Evolutionary conservation across 1,140 invertebrate species (phyloP).

Genomic region (Grapholita molesta): DNA sequence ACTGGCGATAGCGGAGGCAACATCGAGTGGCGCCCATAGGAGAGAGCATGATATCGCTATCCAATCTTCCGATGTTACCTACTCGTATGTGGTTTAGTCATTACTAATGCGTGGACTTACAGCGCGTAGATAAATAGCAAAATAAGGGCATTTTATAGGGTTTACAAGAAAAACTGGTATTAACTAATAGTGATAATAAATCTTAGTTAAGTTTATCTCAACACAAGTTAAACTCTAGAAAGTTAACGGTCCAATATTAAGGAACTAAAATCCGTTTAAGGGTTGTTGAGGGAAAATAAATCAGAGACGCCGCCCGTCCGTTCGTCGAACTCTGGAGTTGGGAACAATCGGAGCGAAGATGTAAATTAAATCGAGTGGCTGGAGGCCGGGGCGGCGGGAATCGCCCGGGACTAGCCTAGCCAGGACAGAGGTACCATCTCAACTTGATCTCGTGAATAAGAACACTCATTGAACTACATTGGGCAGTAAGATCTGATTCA

Average conservation of each 20-base stretch:
- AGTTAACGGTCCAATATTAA: slow-evolving; percentile 39
- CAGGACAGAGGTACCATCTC: background rate
- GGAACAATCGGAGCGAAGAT: slow-evolving; percentile 58
- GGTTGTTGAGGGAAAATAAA: slow-evolving; percentile 57
- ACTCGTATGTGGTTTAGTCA: too few species aligned
- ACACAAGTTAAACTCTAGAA: slow-evolving; percentile 20
- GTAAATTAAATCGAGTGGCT: slow-evolving; percentile 70
- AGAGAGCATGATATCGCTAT: too few species aligned
- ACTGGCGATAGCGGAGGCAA: too few species aligned
- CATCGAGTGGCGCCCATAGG: too few species aligned
- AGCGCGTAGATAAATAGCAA: too few species aligned
- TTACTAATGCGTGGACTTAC: too few species aligned
- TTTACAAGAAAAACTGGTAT: too few species aligned
- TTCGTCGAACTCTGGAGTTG: slow-evolving; percentile 56
- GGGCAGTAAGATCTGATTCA: too few species aligned
- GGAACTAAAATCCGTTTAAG: slow-evolving; percentile 57
- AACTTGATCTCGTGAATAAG: too few species aligned
- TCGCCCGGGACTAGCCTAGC: slow-evolving; percentile 25
- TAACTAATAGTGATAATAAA: background rate
- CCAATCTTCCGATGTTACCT: too few species aligned
- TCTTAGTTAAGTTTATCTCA: background rate
- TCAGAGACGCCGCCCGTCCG: slow-evolving; percentile 41
- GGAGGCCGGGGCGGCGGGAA: slow-evolving; percentile 30
- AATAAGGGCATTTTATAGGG: too few species aligned
- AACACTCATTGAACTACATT: too few species aligned